phyloP scores from a whole-genome alignment of 2,113 vertebrate genomes.

The Oriolus oriolus region DNA sequence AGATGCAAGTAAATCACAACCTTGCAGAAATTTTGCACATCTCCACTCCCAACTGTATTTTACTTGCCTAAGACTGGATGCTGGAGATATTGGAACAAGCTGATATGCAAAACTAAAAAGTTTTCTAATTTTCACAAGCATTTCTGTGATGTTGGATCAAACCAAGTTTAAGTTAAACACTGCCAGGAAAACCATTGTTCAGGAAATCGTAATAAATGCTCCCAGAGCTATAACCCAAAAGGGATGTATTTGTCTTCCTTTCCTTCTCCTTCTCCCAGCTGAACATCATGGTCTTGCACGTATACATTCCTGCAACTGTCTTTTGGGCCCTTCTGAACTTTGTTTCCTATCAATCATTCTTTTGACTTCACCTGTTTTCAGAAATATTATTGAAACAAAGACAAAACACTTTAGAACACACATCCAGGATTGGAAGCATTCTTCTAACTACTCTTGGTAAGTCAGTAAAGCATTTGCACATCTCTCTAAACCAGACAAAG shows the following conservation, averaged over 20 bases:
- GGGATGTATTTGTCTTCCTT: not conserved
- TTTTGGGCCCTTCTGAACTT: not conserved
- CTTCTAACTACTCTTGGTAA: not conserved
- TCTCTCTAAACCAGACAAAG: not conserved
- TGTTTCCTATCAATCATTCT: not conserved
- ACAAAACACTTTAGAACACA: not conserved
- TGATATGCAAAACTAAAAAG: not conserved
- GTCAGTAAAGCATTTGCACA: not conserved
- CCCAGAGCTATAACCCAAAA: not conserved
- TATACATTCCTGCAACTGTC: not conserved
- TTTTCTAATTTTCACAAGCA: not conserved
- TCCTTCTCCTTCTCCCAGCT: not conserved
- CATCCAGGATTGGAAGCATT: not conserved
- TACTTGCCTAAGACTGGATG: not conserved
- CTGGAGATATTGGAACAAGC: not conserved
- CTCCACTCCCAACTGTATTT: not conserved
- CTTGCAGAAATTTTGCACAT: not conserved
- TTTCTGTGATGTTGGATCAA: not conserved
- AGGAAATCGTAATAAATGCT: not conserved
- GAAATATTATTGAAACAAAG: not conserved
- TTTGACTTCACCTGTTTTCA: not conserved
- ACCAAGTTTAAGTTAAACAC: not conserved
- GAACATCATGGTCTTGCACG: fast-evolving
- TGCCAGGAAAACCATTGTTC: not conserved
- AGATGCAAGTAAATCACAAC: not conserved